Evolutionary conservation across 2,797 vertebrate genomes (phyloP).

Genomic region (Sebastes paucispinis): DNA sequence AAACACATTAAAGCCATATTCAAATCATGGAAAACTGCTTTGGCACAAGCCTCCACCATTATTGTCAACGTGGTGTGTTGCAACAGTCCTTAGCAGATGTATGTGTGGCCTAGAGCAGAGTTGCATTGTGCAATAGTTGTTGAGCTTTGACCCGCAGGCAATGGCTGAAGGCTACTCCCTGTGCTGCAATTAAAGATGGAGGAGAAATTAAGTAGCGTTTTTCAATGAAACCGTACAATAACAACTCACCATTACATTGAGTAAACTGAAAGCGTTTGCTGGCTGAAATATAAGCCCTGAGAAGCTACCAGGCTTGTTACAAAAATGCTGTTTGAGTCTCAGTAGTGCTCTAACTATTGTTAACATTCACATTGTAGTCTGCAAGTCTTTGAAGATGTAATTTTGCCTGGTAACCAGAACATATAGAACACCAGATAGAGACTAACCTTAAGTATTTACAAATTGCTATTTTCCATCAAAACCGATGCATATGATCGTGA

Average conservation of each 20-base stretch:
- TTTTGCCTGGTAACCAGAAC: background rate
- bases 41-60: background rate
- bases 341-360: background rate
- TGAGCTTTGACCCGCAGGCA: background rate
- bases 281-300: background rate
- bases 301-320: background rate
- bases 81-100: background rate
- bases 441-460: background rate
- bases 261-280: background rate
- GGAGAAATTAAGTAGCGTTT: background rate
- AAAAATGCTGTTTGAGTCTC: background rate
- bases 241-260: background rate
- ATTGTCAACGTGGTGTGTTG: background rate
- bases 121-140: background rate
- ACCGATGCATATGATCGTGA: no score
- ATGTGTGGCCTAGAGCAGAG: background rate
- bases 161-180: background rate
- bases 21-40: background rate
- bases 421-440: background rate
- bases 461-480: background rate
- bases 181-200: background rate
- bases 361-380: background rate
- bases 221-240: background rate
- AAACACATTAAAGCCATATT: background rate
- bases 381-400: background rate